Percentiles rank a stretch among this genome's conserved stretches.
Conservation (phyloP, 2,888 invertebrate genomes). For the Chironomus riparius region DNA sequence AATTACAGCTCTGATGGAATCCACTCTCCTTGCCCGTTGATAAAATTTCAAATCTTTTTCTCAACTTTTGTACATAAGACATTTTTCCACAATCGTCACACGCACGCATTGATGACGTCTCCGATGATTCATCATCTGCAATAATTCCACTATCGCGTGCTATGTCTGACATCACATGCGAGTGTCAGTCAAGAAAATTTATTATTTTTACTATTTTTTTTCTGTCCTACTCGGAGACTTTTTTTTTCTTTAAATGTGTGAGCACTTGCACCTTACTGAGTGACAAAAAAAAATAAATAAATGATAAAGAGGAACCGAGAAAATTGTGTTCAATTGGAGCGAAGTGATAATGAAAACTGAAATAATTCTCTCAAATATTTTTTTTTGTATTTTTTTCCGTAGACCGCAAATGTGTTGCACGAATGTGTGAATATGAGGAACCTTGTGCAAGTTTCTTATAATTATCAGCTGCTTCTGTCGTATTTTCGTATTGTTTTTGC, state of each 20-base stretch:
- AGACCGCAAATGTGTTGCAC: too few relatives aligned
- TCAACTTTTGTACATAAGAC: neutral
- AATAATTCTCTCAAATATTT: neutral
- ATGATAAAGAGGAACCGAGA: neutral
- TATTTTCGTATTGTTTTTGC: too few relatives aligned
- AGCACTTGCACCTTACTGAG: neutral
- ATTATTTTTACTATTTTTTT: neutral
- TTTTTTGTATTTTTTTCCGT: neutral
- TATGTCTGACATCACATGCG: neutral
- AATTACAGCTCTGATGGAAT: conserved; percentile 12
- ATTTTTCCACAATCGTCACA: neutral
- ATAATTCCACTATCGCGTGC: conserved; percentile 15
- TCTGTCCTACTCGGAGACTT: neutral
- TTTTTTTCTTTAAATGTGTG: neutral
- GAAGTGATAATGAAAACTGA: neutral
- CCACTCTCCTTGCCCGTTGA: conserved; percentile 6
- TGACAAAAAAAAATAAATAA: neutral
- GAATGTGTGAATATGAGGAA: neutral
- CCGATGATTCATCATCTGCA: conserved; percentile 4
- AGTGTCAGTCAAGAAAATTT: neutral
- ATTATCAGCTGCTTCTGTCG: neutral
- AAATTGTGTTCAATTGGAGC: neutral
- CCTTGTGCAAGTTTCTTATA: neutral
- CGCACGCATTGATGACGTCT: neutral
- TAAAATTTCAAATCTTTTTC: conserved; percentile 8